Evolutionary conservation across 1,140 invertebrate genomes (phyloP).

Genomic region (Thaumatotibia leucotreta): DNA sequence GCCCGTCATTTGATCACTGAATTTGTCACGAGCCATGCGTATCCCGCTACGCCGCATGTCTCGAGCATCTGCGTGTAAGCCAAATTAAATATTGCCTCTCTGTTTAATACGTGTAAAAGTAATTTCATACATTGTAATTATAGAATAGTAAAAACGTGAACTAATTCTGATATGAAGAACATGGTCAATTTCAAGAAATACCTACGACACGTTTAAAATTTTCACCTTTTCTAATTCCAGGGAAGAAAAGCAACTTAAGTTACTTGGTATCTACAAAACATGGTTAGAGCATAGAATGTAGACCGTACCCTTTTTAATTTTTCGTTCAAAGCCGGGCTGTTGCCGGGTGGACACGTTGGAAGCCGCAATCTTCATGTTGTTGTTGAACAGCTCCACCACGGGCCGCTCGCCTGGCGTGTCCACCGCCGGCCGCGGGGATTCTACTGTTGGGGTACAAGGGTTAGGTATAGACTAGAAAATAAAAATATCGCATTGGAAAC

Average conservation of each 20-base stretch:
- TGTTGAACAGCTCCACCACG: constrained; percentile 52
- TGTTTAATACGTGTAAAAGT: too few species aligned
- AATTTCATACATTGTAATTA: too few species aligned
- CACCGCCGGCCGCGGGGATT: not conserved
- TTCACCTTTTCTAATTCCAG: too few species aligned
- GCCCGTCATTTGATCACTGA: not conserved
- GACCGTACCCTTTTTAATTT: not conserved
- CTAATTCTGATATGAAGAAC: too few species aligned
- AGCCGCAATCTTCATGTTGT: constrained; percentile 17
- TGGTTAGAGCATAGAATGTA: not conserved
- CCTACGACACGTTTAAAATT: not conserved
- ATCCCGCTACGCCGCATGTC: not conserved
- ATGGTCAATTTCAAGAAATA: too few species aligned
- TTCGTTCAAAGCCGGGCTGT: constrained; percentile 6
- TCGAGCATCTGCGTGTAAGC: not conserved
- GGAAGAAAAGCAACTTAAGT: too few species aligned
- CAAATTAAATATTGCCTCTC: too few species aligned
- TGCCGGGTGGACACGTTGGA: constrained; percentile 8
- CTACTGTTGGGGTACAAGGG: too few species aligned
- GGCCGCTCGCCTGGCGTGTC: constrained; percentile 32
- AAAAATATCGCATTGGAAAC: too few species aligned
- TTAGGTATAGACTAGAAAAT: too few species aligned
- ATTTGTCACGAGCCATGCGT: not conserved
- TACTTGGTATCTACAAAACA: not conserved
- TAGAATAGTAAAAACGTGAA: too few species aligned